Evolutionary conservation across 2,888 invertebrate species (phyloP), one percentile per base, ranked within the genome.

Genomic region (Epistrophe grossulariae): DNA sequence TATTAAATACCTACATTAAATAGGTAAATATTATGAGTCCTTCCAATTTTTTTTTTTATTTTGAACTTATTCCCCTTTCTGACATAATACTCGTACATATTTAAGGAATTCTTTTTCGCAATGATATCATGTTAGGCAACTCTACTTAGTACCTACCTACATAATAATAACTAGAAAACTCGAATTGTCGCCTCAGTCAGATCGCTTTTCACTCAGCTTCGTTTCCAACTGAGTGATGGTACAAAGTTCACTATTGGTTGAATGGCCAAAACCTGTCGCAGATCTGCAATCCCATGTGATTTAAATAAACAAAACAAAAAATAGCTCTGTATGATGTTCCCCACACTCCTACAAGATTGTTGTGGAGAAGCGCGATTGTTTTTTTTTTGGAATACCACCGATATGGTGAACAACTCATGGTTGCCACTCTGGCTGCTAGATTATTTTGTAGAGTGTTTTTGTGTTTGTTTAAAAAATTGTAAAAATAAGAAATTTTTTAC

Each of bases 211-310:
- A 82, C 78, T 82, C 82, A 43, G 0, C 8, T n/a, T 8, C 28
- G 13, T 15, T 50, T 15, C 13, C 40, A 15, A 11, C 48, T 72
- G 66, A 72, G 82, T 82, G 72, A 66, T 66, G 45, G 74, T 79
- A 10, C 74, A 84, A 84, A 84, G 74, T 84, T 57, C 79, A 70
- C 3, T 28, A 0, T 28, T 70, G 40, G 70, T 70, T 70, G 70
- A 70, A 70, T 70, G 70, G 52, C 70, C 40, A 70, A 55, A 55
- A 70, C 70, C 55, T 55, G 70, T 55, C 10, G 40, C 28, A 55
- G 38, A 38, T 40, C 55, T 48, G n/a, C 28, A 24, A 17, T 31
- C 17, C 31, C 45, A 24, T 55, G 24, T 55, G 31, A 50, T 70
- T 55, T 55, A 50, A 68, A 68, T 68, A 48, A 66, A 68, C 68